Evolutionary conservation across 2,888 invertebrate genomes (phyloP), one percentile per base, ranked within the genome.

Genomic region (Cerceris ruficornis): DNA sequence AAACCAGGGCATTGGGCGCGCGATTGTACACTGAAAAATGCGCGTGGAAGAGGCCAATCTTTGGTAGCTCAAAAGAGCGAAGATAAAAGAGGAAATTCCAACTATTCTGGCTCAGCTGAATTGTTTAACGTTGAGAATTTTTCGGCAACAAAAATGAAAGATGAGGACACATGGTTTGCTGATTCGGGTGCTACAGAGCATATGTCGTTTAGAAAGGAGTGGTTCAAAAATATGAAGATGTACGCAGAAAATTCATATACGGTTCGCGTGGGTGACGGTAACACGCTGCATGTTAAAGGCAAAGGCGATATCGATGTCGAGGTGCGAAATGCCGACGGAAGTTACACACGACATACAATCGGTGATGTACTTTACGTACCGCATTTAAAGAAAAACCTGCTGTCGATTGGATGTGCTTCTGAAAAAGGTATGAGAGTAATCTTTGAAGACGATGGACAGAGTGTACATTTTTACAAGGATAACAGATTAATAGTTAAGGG

Each of bases 161-260:
- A 17, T 15, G 28, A 46, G 43, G 46, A 46, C 28, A 15, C 2
- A 0, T 66, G 57, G 46, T 55, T 13, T 66, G 43, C 57, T 11
- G 66, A 43, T 55, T 66, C 55, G 28, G 57, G 28, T 8, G 54
- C 55, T 6, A 55, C 66, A 7, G 13, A 42, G 7, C 66, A 62
- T 62, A 28, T 62, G 49, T 50, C 39, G 11, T n/a, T 39, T 1
- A 13, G 1, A n/a, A 28, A 13, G 7, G 5, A 62, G n/a, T 62
- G 49, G 49, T 62, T 62, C 7, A 62, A 52, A n/a, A 14, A n/a
- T n/a, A 52, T n/a, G n/a, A 11, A 52, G n/a, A 13, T 13, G 7
- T 52, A 14, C 6, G 7, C 13, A n/a, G n/a, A 14, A 8, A 39
- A n/a, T 8, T 28, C 28, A 28, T 28, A 4, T 28, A 28, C 28